Evolutionary conservation across 92 coral and sea anemone genomes (phyloP).

Genomic region (Plumapathes pennacea): DNA sequence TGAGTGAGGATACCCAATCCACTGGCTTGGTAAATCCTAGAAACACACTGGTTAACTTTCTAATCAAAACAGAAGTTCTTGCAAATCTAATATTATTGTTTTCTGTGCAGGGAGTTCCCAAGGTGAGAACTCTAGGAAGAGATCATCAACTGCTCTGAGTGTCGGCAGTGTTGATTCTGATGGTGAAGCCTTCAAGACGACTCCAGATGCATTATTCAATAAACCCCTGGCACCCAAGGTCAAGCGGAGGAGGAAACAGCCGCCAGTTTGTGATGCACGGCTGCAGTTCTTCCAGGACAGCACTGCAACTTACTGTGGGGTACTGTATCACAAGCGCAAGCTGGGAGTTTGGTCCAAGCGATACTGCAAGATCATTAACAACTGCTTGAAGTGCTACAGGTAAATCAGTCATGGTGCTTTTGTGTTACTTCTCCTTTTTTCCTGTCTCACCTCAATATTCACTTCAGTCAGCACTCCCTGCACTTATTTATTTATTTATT

Average conservation of each 20-base stretch:
- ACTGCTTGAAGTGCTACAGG: slow-evolving; percentile 81
- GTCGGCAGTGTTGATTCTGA: slow-evolving; percentile 59
- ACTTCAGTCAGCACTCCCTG: too few relatives aligned
- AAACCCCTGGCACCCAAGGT: slow-evolving; percentile 44
- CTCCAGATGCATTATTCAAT: not conserved
- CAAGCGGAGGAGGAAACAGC: slow-evolving; percentile 56
- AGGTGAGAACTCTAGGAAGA: slow-evolving; percentile 73
- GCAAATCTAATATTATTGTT: too few relatives aligned
- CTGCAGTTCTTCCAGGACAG: slow-evolving; percentile 80
- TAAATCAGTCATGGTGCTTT: too few relatives aligned
- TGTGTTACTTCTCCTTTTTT: not conserved
- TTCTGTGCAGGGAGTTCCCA: too few relatives aligned
- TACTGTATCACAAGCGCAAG: slow-evolving; percentile 85
- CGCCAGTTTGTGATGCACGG: slow-evolving; percentile 72
- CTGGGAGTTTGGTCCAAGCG: slow-evolving; percentile 89
- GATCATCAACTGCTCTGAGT: slow-evolving; percentile 74
- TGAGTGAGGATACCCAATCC: too few relatives aligned
- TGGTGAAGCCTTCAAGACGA: slow-evolving; percentile 22
- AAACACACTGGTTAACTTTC: too few relatives aligned
- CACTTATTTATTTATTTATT: too few relatives aligned
- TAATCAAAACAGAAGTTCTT: too few relatives aligned
- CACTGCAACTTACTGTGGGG: slow-evolving; percentile 84
- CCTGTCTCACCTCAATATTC: not conserved
- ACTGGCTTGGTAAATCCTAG: too few relatives aligned
- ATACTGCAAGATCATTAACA: slow-evolving; percentile 80